Percentiles rank a stretch among this genome's conserved stretches.
These are phyloP conservation scores for Micrastur ruficollis DNA, from an alignment of 2,797 vertebrate genomes.

Conservation along the genomic window DNA sequence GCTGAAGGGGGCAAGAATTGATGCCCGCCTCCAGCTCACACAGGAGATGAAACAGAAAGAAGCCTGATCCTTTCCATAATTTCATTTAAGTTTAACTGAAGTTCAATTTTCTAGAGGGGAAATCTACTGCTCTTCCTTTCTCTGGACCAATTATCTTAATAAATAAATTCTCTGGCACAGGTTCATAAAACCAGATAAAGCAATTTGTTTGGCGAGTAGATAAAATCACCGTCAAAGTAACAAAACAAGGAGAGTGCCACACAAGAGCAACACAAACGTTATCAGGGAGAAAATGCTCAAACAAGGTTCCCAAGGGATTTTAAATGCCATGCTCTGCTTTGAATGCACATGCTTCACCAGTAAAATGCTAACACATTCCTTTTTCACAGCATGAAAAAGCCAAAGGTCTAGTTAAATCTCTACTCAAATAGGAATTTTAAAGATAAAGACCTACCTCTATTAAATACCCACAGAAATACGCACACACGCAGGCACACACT, in stretches of 20 bases:
- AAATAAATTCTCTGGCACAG: background rate
- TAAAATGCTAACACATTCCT: background rate
- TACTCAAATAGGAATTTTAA: background rate
- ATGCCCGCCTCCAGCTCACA: background rate
- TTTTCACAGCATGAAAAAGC: background rate
- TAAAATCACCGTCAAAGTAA: background rate
- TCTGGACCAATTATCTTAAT: slow-evolving; percentile 6
- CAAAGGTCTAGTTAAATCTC: slow-evolving; percentile 17
- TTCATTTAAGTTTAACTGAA: background rate
- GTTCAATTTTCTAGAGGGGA: background rate
- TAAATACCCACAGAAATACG: background rate
- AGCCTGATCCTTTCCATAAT: background rate
- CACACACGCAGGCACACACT: background rate
- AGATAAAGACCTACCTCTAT: background rate
- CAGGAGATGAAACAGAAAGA: background rate
- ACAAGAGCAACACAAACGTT: background rate
- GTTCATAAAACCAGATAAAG: background rate
- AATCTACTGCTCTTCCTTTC: background rate
- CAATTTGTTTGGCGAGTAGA: background rate
- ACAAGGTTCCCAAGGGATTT: background rate
- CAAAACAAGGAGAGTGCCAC: background rate
- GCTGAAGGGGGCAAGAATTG: background rate
- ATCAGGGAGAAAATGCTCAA: slow-evolving; percentile 27
- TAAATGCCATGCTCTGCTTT: slow-evolving; percentile 1
- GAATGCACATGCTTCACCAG: background rate